Evolutionary conservation across 2,113 vertebrate species (phyloP), one percentile per base, ranked within the genome.

Genomic region (Pithys albifrons): DNA sequence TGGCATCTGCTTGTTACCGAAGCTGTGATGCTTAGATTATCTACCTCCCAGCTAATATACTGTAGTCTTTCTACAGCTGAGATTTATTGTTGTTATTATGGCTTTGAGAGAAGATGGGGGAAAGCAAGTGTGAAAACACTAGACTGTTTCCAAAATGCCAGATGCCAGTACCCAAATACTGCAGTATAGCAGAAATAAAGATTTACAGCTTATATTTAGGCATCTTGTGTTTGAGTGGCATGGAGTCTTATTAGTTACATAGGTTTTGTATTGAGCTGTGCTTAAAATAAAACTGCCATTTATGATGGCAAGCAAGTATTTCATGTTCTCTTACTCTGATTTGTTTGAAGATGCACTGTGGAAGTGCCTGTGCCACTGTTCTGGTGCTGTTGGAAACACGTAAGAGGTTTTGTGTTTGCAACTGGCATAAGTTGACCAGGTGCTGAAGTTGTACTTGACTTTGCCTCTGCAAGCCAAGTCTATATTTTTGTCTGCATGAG

Each of bases 261-360:
- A 20, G 52, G 23, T 57, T 1, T 0, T 71, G 7, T 74, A 7
- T 52, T 64, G 65, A 78, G 31, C 19, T 45, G 4, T 1, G 0
- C 65, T 62, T 89, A 35, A 64, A 81, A 33, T 58, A 33, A 27
- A 73, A 11, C 12, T 46, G 43, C 14, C 5, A 6, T 14, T 77
- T 58, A 13, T 20, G 46, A 31, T 84, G 52, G 43, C 64, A 92
- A 29, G 61, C 29, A 35, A n/a, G 5, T 45, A 31, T 67, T 88
- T 88, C 35, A 33, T 70, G 37, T 79, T 78, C 24, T 27, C 14
- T 43, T 64, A 11, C 46, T 88, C 25, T 35, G 8, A 37, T 66
- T 62, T 57, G 8, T 73, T 76, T 66, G 72, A 86, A 33, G 59
- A 54, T 2, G 1, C 33, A 3, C 45, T 57, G 28, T 74, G 65